These are phyloP conservation scores for Chrysochloris asiatica DNA, from an alignment of 2,113 vertebrate species.

Conservation along the genomic window DNA sequence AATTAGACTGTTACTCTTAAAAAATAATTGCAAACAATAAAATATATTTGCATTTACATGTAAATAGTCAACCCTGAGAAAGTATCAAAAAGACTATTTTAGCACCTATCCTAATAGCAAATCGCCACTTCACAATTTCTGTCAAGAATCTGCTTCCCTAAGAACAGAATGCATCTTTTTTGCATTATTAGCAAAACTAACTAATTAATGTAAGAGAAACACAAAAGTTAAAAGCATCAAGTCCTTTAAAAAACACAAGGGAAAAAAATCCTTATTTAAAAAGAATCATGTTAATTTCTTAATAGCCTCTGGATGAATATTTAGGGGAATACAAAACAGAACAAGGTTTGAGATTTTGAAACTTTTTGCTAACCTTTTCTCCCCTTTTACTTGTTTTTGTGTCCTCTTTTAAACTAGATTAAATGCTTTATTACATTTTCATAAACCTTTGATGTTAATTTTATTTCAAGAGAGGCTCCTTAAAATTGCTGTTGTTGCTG, in stretches of 20 bases:
- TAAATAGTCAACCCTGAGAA: no score
- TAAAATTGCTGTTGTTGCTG: no score
- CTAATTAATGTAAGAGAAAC: not conserved
- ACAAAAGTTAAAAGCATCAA: not conserved
- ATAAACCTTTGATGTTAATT: not conserved
- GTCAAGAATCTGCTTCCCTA: no score
- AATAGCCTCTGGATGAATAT: conserved; percentile 4
- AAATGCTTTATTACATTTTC: not conserved
- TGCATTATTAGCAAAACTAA: not conserved
- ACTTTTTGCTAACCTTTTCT: not conserved
- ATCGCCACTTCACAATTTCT: no score
- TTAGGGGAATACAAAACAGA: not conserved
- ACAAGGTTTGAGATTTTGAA: not conserved
- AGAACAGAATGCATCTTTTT: not conserved
- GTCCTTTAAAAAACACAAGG: not conserved
- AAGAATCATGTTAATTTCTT: conserved; percentile 37
- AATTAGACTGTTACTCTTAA: not conserved
- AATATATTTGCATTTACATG: not conserved
- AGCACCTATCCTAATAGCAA: no score
- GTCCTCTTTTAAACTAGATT: not conserved
- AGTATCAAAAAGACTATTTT: no score
- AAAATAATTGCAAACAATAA: not conserved
- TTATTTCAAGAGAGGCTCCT: not conserved
- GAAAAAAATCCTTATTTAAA: not conserved
- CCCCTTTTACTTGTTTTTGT: no score